Percentiles rank a stretch among this genome's conserved stretches.
These are phyloP conservation scores for Alligator mississippiensis DNA, from an alignment of 2,113 vertebrate species.

Conservation along the genomic window DNA sequence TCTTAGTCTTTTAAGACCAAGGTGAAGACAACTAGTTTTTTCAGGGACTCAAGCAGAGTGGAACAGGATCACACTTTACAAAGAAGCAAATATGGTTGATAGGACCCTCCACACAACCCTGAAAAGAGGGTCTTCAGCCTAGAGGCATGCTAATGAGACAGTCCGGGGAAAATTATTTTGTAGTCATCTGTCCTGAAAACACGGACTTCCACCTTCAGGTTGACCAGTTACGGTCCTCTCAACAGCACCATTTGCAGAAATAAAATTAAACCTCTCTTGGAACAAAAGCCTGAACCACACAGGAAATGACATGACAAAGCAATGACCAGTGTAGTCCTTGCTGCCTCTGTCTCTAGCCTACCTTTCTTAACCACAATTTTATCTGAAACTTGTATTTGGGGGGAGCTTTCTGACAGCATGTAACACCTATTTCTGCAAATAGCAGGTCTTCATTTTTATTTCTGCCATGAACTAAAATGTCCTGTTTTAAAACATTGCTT, in stretches of 20 bases:
- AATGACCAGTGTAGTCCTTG: conserved; percentile 33
- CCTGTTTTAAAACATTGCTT: not conserved
- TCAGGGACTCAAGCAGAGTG: no score
- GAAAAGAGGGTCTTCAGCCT: rapidly evolving
- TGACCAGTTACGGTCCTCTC: rapidly evolving
- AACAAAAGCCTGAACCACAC: not conserved
- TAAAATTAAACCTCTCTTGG: not conserved
- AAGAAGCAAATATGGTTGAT: no score
- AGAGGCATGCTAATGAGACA: not conserved
- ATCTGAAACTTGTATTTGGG: not conserved
- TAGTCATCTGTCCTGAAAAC: not conserved
- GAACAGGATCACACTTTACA: no score
- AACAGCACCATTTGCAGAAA: not conserved
- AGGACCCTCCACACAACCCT: no score
- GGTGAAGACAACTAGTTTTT: no score
- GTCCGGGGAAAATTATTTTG: not conserved
- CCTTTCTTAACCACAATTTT: conserved; percentile 28
- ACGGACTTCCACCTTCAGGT: not conserved
- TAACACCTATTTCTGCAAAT: not conserved
- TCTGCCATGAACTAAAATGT: not conserved
- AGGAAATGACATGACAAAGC: not conserved
- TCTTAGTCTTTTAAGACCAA: no score
- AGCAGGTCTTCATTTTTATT: not conserved
- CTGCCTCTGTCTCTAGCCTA: not conserved
- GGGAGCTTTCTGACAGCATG: not conserved